Evolutionary conservation across 2,888 invertebrate species (phyloP).

Genomic region (Eristalinus aeneus): DNA sequence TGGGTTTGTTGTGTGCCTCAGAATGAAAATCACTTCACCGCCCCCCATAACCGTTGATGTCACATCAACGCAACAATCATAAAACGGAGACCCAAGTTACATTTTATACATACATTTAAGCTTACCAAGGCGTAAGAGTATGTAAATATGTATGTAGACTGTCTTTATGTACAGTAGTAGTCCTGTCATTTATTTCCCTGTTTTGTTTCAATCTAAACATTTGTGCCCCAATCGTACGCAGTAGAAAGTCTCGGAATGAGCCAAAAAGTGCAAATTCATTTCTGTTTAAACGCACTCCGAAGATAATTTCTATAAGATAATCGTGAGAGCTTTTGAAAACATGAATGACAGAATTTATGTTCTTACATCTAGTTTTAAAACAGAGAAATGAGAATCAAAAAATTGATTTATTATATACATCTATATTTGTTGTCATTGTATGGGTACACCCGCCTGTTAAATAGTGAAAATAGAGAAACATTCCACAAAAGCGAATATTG

Average conservation of each 20-base stretch:
- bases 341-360: too few relatives aligned
- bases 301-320: conserved; percentile 33
- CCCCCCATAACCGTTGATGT: conserved; percentile 67
- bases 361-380: too few relatives aligned
- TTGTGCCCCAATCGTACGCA: conserved; percentile 51
- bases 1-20: background rate
- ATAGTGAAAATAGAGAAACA: conserved; percentile 50
- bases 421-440: conserved; percentile 23
- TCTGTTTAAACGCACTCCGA: background rate
- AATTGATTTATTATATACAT: conserved; percentile 66
- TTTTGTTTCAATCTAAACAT: conserved; percentile 19
- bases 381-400: background rate
- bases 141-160: background rate
- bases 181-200: background rate
- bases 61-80: conserved; percentile 70
- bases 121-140: too few relatives aligned
- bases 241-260: conserved; percentile 49
- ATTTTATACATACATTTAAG: too few relatives aligned
- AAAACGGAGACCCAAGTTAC: conserved; percentile 66
- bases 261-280: background rate
- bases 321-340: too few relatives aligned
- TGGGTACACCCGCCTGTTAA: conserved; percentile 44
- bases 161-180: background rate
- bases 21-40: conserved; percentile 67
- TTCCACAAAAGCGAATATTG: background rate